These are phyloP conservation scores for Grantiella picta DNA, from an alignment of 2,113 vertebrate genomes.

Conservation along the genomic window DNA sequence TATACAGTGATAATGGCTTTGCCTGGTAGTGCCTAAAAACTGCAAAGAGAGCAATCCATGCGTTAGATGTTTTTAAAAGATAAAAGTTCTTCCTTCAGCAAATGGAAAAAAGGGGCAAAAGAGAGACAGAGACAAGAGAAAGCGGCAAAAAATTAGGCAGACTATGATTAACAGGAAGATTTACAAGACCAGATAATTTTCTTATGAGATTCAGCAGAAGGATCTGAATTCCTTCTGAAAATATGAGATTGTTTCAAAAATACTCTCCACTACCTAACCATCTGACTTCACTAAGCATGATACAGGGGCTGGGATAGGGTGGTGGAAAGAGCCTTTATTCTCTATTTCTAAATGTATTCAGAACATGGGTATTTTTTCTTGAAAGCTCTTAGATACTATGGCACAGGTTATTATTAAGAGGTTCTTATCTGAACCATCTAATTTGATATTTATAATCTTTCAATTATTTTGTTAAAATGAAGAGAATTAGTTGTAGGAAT, in stretches of 20 bases:
- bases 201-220: not conserved
- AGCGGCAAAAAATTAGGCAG: not conserved
- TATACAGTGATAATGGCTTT: not conserved
- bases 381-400: not conserved
- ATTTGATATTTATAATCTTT: not conserved
- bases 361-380: not conserved
- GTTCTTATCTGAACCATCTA: not conserved
- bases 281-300: not conserved
- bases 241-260: not conserved
- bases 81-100: not conserved
- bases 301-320: not conserved
- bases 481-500: not conserved
- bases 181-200: not conserved
- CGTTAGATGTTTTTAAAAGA: not conserved
- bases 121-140: not conserved
- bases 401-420: not conserved
- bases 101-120: not conserved
- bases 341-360: not conserved
- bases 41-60: not conserved
- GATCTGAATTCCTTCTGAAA: not conserved
- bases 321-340: not conserved
- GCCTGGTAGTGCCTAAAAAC: not conserved
- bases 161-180: not conserved
- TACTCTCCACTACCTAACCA: rapidly evolving
- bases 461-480: not conserved